These are phyloP conservation scores for Cetonia aurata DNA, from an alignment of 2,888 invertebrate genomes.

Conservation along the genomic window DNA sequence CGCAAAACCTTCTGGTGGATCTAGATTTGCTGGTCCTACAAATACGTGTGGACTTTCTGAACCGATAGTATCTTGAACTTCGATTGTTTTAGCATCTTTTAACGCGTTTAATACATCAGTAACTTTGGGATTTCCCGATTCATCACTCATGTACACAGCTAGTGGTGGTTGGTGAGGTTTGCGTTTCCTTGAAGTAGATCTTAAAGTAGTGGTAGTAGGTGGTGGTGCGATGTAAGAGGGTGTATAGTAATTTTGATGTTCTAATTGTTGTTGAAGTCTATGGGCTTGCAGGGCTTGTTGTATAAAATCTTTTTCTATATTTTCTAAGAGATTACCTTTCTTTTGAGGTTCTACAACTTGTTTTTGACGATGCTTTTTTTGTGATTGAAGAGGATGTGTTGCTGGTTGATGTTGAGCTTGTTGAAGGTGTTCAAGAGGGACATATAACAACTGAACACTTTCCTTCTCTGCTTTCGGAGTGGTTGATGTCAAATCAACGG, in stretches of 20 bases:
- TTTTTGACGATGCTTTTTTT: constrained; percentile 45
- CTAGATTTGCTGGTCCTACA: constrained; percentile 83
- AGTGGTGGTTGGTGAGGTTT: constrained; percentile 88
- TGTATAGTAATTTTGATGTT: constrained; percentile 50
- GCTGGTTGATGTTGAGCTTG: constrained; percentile 58
- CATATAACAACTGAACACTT: constrained; percentile 84
- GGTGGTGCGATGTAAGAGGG: constrained; percentile 58
- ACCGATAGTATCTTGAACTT: constrained; percentile 81
- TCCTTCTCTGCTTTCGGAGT: constrained; percentile 65
- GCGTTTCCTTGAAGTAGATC: constrained; percentile 69
- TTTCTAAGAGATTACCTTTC: constrained; percentile 56
- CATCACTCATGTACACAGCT: constrained; percentile 83
- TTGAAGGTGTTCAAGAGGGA: constrained; percentile 80
- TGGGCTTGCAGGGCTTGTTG: constrained; percentile 65
- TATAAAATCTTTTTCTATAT: constrained; percentile 64
- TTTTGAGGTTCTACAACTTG: constrained; percentile 40
- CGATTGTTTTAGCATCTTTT: constrained; percentile 79
- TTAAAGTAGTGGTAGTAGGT: constrained; percentile 66
- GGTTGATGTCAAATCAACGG: constrained; percentile 47
- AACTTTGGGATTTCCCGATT: constrained; percentile 71
- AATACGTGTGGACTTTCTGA: constrained; percentile 82
- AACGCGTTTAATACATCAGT: constrained; percentile 79
- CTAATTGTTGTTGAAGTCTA: constrained; percentile 59
- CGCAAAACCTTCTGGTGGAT: constrained; percentile 78
- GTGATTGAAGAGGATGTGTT: constrained; percentile 36